phyloP scores from a whole-genome alignment of 1,140 invertebrate genomes.

The Papilio polyxenes region DNA sequence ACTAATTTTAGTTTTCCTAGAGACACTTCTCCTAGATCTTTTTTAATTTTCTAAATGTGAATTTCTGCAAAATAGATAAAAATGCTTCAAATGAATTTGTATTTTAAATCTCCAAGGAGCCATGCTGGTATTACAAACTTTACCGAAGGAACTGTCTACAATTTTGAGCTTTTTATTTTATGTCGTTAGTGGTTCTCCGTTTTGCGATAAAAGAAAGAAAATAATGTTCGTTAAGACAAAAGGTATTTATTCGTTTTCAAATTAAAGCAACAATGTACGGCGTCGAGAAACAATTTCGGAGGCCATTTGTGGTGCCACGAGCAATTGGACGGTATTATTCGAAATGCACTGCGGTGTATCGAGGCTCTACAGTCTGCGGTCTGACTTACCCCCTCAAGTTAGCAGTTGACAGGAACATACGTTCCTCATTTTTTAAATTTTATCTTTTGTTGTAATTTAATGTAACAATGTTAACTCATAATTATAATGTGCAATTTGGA shows the following conservation, averaged over 20 bases:
- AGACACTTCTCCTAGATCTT: too few relatives aligned
- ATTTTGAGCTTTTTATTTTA: background rate
- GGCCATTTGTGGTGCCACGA: slow-evolving; percentile 59
- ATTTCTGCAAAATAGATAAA: too few relatives aligned
- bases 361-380: slow-evolving; percentile 56
- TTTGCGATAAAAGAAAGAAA: slow-evolving; percentile 8
- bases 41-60: background rate
- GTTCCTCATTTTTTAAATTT: background rate
- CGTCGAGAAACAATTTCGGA: slow-evolving; percentile 67
- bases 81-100: background rate
- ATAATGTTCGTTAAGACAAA: slow-evolving; percentile 23
- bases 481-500: too few relatives aligned
- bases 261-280: slow-evolving; percentile 61
- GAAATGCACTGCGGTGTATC: slow-evolving; percentile 59
- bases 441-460: background rate
- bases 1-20: background rate
- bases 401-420: background rate
- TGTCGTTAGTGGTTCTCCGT: background rate
- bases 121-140: background rate
- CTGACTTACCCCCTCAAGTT: slow-evolving; percentile 42
- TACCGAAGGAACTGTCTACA: background rate
- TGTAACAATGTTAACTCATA: too few relatives aligned
- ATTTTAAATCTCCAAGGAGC: background rate
- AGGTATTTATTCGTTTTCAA: slow-evolving; percentile 42
- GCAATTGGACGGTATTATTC: slow-evolving; percentile 66